phyloP scores from a whole-genome alignment of 2,888 invertebrate species.

The Seira musarum region DNA sequence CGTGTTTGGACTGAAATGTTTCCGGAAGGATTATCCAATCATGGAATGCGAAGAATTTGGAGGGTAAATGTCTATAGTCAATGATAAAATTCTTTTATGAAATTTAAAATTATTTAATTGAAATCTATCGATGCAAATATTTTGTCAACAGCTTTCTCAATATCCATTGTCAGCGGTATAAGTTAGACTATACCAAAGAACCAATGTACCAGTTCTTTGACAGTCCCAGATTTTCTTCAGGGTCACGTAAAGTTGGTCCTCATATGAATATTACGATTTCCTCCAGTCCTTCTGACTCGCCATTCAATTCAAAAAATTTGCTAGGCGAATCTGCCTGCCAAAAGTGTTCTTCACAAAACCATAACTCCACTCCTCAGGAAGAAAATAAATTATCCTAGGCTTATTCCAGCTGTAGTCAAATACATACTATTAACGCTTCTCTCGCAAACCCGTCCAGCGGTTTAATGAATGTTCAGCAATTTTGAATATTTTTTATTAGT shows the following conservation, averaged over 20 bases:
- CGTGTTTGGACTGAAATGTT: constrained; percentile 82
- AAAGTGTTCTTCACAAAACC: too few species aligned
- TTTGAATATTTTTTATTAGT: too few species aligned
- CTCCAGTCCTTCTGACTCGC: neutral
- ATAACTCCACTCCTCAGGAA: too few species aligned
- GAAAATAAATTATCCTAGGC: too few species aligned
- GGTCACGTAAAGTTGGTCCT: neutral
- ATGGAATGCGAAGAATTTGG: constrained; percentile 64
- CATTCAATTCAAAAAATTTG: neutral
- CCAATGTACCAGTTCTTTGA: constrained; percentile 64
- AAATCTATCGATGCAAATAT: too few species aligned
- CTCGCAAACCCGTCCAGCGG: too few species aligned
- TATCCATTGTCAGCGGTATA: constrained; percentile 66
- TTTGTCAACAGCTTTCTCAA: constrained; percentile 65
- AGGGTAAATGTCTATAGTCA: constrained; percentile 59
- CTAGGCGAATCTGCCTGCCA: neutral
- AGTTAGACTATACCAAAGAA: constrained; percentile 44
- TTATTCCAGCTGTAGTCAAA: too few species aligned
- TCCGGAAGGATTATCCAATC: constrained; percentile 75
- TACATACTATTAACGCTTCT: too few species aligned
- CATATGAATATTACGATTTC: neutral
- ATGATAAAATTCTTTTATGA: neutral
- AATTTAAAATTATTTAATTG: constrained; percentile 9
- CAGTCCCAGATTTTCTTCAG: constrained; percentile 54
- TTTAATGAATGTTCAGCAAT: too few species aligned